phyloP scores from a whole-genome alignment of 2,797 vertebrate species.

The Acrossocheilus wenchowensis region DNA sequence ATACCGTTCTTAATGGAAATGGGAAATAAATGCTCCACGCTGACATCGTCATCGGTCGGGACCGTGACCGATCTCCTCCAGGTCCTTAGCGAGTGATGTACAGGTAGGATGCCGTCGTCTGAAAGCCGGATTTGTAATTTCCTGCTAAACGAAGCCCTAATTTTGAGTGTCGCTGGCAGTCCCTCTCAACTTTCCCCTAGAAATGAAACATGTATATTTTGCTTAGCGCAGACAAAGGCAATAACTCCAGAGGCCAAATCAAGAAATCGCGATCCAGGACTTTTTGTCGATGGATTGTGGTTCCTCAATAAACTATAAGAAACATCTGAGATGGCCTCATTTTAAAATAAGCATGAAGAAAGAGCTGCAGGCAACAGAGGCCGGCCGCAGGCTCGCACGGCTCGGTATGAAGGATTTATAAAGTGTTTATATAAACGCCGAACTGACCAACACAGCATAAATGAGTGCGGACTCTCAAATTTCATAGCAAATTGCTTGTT shows the following conservation, averaged over 20 bases:
- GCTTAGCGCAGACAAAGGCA: constrained; percentile 59
- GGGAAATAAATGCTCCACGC: constrained; percentile 9
- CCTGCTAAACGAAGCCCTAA: constrained; percentile 50
- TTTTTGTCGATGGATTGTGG: constrained; percentile 66
- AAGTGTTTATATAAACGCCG: constrained; percentile 74
- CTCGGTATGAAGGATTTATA: constrained; percentile 70
- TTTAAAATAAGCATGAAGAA: constrained; percentile 69
- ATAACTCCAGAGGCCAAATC: constrained; percentile 52
- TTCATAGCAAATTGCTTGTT: constrained; percentile 71
- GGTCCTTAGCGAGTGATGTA: constrained; percentile 49
- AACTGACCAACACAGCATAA: constrained; percentile 65
- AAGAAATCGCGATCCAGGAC: constrained; percentile 51
- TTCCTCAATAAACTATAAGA: constrained; percentile 71
- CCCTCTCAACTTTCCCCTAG: constrained; percentile 20
- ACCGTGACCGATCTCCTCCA: constrained; percentile 30
- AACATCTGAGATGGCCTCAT: constrained; percentile 73
- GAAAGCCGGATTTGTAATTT: constrained; percentile 65
- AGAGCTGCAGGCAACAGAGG: constrained; percentile 57
- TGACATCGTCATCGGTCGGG: constrained; percentile 13
- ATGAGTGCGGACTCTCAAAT: constrained; percentile 66
- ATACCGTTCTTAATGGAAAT: not conserved
- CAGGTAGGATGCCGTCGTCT: constrained; percentile 59
- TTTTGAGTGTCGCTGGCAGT: constrained; percentile 54
- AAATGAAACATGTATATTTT: constrained; percentile 65
- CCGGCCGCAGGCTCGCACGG: constrained; percentile 40